phyloP scores from a whole-genome alignment of 2,888 invertebrate species.

The Endomychus coccineus region DNA sequence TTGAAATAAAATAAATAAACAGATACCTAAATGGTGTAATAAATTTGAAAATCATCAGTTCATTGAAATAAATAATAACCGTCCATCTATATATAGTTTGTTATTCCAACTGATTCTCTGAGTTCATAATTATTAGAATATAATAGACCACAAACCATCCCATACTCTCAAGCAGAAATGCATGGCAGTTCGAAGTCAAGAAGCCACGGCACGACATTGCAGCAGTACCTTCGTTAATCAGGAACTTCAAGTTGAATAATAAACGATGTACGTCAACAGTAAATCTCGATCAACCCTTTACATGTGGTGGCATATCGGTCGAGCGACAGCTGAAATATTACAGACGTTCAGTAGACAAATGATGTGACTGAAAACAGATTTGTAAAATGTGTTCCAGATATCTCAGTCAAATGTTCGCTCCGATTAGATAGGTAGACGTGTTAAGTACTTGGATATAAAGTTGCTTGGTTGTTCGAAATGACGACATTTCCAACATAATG shows the following conservation, averaged over 20 bases:
- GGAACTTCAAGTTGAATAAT: background rate
- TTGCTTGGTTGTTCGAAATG: constrained; percentile 36
- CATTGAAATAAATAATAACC: no score
- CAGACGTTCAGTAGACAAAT: constrained; percentile 30
- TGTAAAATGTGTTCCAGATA: constrained; percentile 21
- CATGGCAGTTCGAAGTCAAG: no score
- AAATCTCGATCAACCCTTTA: constrained; percentile 33
- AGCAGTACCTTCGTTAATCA: constrained; percentile 2
- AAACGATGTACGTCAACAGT: background rate
- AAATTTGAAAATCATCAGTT: no score
- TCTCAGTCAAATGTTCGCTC: constrained; percentile 17
- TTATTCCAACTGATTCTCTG: no score
- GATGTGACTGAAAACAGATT: constrained; percentile 31
- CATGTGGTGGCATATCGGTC: constrained; percentile 25
- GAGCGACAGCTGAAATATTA: constrained; percentile 35
- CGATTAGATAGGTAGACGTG: background rate
- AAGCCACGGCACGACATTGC: no score
- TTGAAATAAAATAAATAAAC: no score
- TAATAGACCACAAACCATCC: no score
- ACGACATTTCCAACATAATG: constrained; percentile 45
- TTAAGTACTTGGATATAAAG: background rate
- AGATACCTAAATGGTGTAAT: no score
- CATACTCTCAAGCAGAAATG: no score
- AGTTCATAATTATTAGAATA: no score
- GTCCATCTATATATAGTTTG: no score